Conservation (phyloP, 2,113 vertebrate species). For the Erythrocercus mccallii region DNA sequence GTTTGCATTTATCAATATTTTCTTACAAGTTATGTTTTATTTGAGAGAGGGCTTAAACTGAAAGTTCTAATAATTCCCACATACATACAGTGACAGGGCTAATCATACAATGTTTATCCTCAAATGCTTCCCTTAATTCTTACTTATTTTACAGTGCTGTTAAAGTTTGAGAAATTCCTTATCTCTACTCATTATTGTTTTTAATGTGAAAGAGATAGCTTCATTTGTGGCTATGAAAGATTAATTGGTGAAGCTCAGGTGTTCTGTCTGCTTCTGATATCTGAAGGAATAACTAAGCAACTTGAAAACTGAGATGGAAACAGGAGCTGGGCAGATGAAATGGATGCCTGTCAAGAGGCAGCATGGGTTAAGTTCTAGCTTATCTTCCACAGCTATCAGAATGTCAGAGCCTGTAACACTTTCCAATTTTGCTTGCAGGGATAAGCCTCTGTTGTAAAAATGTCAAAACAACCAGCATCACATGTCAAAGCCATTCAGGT, state of each 20-base stretch:
- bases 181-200: slow-evolving; percentile 63
- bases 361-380: slow-evolving; percentile 70
- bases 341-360: slow-evolving; percentile 63
- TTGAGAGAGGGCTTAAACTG: not conserved
- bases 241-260: slow-evolving; percentile 82
- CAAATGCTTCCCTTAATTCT: not conserved
- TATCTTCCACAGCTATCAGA: slow-evolving; percentile 70
- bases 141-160: not conserved
- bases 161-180: slow-evolving; percentile 50
- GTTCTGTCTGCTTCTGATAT: slow-evolving; percentile 70
- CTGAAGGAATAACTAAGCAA: slow-evolving; percentile 81
- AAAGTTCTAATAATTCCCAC: not conserved
- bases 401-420: slow-evolving; percentile 67
- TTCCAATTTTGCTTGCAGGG: slow-evolving; percentile 73
- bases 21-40: not conserved
- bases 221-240: slow-evolving; percentile 85
- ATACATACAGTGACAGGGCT: not conserved
- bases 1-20: not conserved
- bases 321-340: slow-evolving; percentile 78
- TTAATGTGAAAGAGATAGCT: slow-evolving; percentile 58
- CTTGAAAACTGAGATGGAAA: slow-evolving; percentile 82
- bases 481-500: slow-evolving; percentile 98
- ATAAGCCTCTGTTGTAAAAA: slow-evolving; percentile 73
- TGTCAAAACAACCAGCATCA: slow-evolving; percentile 93
- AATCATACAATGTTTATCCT: not conserved